phyloP scores from a whole-genome alignment of 2,113 vertebrate species.

The Apus apus region DNA sequence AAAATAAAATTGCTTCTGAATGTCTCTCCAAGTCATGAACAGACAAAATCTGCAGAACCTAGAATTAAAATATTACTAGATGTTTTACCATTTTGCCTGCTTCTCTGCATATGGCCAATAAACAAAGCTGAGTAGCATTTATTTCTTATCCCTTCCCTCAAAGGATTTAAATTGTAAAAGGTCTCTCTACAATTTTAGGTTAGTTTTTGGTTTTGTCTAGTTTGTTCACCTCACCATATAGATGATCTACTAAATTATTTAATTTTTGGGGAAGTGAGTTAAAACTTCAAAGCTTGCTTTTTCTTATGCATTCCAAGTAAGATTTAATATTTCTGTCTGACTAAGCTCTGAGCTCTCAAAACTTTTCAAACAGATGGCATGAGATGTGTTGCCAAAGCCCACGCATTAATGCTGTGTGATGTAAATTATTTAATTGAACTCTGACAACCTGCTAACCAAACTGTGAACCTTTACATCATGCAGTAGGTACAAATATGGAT shows the following conservation, averaged over 20 bases:
- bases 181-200: background rate
- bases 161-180: background rate
- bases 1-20: background rate
- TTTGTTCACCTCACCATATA: background rate
- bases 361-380: slow-evolving; percentile 26
- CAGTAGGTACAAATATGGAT: background rate
- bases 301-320: background rate
- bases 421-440: slow-evolving; percentile 49
- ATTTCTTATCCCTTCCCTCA: background rate
- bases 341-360: slow-evolving; percentile 20
- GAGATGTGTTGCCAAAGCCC: slow-evolving; percentile 30
- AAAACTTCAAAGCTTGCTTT: slow-evolving; percentile 5
- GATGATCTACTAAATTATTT: background rate
- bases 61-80: background rate
- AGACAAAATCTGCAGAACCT: background rate
- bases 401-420: slow-evolving; percentile 7
- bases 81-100: background rate
- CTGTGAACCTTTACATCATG: background rate
- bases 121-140: background rate
- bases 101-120: background rate
- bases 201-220: background rate
- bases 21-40: background rate
- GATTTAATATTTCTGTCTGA: slow-evolving; percentile 26
- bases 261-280: background rate
- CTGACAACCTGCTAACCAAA: slow-evolving; percentile 26